These are phyloP conservation scores for Harpagoxenus sublaevis DNA, from an alignment of 2,888 invertebrate species.

Conservation along the genomic window DNA sequence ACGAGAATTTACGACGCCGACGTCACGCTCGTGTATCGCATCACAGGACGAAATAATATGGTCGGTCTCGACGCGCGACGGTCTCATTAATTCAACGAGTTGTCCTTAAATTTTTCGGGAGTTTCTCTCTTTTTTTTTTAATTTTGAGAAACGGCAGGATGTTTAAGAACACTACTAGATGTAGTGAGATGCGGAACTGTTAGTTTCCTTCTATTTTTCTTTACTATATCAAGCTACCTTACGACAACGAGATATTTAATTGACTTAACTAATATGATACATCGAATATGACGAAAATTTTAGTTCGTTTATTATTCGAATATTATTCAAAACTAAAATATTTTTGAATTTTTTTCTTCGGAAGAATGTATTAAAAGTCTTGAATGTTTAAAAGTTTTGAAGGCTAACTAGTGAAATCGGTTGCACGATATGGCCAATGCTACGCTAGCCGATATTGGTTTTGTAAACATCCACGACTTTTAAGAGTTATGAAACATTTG, in stretches of 20 bases:
- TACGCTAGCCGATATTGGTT: background rate
- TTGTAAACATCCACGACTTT: background rate
- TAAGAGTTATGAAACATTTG: background rate
- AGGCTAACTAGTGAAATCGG: background rate
- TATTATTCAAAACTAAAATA: background rate
- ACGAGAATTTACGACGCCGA: conserved; percentile 28
- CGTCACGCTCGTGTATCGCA: background rate
- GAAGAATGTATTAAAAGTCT: background rate
- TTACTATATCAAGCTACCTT: background rate
- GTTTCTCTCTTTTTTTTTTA: background rate
- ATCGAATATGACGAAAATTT: background rate
- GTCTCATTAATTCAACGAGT: conserved; percentile 4
- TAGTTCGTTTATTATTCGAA: background rate
- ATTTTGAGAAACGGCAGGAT: background rate
- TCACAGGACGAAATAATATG: conserved; percentile 17
- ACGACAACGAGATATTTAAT: background rate
- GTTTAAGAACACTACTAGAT: background rate
- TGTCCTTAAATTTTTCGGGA: background rate
- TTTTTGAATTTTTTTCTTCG: background rate
- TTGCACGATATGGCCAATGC: background rate
- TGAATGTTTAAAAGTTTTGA: background rate
- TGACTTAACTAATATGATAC: background rate
- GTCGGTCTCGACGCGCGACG: background rate
- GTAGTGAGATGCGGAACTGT: background rate
- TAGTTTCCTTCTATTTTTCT: background rate